Conservation (phyloP, 2,113 vertebrate species). For the Megalops atlanticus region DNA sequence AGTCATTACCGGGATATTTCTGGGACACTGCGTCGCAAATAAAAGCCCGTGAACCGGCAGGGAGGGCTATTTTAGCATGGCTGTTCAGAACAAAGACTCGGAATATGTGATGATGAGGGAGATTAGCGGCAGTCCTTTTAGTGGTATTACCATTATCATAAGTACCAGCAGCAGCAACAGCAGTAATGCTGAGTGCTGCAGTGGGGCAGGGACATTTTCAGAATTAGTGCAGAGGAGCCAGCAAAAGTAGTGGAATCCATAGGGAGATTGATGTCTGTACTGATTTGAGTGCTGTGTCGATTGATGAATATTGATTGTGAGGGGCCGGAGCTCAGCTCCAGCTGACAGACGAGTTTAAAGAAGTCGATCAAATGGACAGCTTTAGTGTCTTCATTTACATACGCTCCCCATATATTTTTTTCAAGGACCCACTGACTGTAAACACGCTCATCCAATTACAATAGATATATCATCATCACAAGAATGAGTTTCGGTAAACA, state of each 20-base stretch:
- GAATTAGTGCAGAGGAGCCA: background rate
- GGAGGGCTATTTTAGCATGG: background rate
- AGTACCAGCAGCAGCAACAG: background rate
- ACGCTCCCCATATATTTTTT: background rate
- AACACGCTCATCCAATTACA: background rate
- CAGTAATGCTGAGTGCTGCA: background rate
- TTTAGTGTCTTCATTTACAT: constrained; percentile 4
- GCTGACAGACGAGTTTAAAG: background rate
- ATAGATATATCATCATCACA: too few relatives aligned
- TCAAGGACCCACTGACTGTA: background rate
- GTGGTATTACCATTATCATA: background rate
- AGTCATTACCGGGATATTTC: background rate
- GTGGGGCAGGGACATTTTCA: background rate
- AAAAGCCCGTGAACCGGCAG: background rate
- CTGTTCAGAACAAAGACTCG: background rate
- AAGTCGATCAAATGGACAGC: constrained; percentile 15
- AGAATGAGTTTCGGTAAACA: background rate
- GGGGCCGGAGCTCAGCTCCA: background rate
- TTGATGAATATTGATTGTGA: constrained; percentile 3
- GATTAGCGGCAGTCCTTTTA: constrained; percentile 1
- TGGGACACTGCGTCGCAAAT: background rate
- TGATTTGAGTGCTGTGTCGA: background rate
- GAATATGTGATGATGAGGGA: background rate
- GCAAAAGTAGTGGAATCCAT: background rate
- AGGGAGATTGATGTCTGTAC: background rate